Evolutionary conservation across 2,888 invertebrate genomes (phyloP), one percentile per base, ranked within the genome.

Genomic region (Acronicta leporina): DNA sequence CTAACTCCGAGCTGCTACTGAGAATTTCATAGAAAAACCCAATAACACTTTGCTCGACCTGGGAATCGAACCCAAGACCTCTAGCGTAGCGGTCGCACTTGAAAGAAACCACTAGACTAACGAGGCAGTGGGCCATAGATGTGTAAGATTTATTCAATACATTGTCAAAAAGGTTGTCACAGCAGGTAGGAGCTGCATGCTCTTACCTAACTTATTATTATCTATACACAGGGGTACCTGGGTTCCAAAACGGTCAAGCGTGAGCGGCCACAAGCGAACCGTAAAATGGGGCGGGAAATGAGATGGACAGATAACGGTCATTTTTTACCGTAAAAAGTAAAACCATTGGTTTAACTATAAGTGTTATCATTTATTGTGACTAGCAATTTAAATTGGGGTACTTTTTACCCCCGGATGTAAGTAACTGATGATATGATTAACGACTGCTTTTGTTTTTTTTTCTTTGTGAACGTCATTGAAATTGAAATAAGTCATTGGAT

Each of bases 251-350:
- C 66, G 59, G 77, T 75, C 65, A 75, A 75, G 76, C 67, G 70
- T 64, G 77, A 73, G 76, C 55, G 52, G 53, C 58, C 73, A 75
- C 59, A 41, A 49, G 15, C 68, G 53, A 55, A 69, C 62, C 72
- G 60, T 69, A 52, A 68, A 67, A 76, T 67, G 63, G 71, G 72
- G 71, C 61, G 62, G 77, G 75, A 75, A 75, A 64, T 67, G 47
- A 57, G 68, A 76, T 74, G 48, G 71, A 68, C 67, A 61, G 74
- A 74, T 77, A 77, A 77, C 74, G 48, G 52, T 16, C 10, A 14
- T 41, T 63, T 57, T 62, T 58, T 47, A 53, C 50, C 46, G 53
- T 65, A 65, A 48, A 53, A 51, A 61, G 44, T 48, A 51, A 55
- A 55, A 67, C 43, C 51, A 33, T 56, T 41, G 73, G 68, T 51